Evolutionary conservation across 2,888 invertebrate species (phyloP).

Genomic region (Parapristionchus giblindavisi): DNA sequence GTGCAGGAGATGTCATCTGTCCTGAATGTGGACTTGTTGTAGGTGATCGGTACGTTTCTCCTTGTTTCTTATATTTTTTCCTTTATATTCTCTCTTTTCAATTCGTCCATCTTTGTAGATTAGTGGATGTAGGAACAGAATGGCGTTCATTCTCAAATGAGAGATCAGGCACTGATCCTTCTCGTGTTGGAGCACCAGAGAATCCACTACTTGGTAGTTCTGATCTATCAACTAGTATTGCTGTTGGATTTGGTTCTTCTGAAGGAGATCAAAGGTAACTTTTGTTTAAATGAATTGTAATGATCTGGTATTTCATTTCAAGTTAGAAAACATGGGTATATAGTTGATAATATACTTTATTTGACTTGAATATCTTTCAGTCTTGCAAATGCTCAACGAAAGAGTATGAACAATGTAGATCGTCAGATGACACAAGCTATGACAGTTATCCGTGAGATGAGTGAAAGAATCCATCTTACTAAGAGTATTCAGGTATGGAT

Average conservation of each 20-base stretch:
- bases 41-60: conserved; percentile 82
- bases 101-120: conserved; percentile 42
- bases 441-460: conserved; percentile 96
- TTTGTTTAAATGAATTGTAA: too few relatives aligned
- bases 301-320: too few relatives aligned
- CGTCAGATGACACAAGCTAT: conserved; percentile 93
- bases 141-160: conserved; percentile 99
- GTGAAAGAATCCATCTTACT: conserved; percentile 94
- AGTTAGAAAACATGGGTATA: too few relatives aligned
- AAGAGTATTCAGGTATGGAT: conserved; percentile 85
- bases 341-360: too few relatives aligned
- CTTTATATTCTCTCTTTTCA: neutral
- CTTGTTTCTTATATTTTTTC: too few relatives aligned
- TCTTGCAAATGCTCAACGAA: conserved; percentile 68
- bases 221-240: conserved; percentile 95
- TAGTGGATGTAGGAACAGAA: conserved; percentile 99
- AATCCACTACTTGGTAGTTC: conserved; percentile 94
- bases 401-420: conserved; percentile 85
- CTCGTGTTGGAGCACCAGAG: conserved; percentile 99
- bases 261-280: conserved; percentile 64
- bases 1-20: conserved; percentile 98
- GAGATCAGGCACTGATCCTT: conserved; percentile 85
- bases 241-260: conserved; percentile 65
- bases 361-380: conserved; percentile 46
- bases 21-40: conserved; percentile 99